A percentile compares a stretch with the other conserved stretches of the same genome.
Conservation (phyloP, 1,140 invertebrate species). For the Steinernema khuongi region DNA sequence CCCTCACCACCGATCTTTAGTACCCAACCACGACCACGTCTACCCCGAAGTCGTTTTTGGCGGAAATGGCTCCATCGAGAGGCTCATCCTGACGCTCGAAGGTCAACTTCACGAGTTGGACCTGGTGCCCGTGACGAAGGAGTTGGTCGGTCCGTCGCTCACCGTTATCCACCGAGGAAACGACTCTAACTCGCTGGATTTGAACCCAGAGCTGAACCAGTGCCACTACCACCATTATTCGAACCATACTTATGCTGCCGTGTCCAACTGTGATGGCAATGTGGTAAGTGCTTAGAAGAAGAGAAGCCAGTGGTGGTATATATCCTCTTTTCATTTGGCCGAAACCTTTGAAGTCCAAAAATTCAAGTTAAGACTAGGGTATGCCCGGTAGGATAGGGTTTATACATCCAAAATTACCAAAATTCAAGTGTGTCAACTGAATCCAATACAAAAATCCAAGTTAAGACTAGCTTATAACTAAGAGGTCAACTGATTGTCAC, state of each 20-base stretch:
- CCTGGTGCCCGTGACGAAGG: conserved; percentile 39
- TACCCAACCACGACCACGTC: conserved; percentile 47
- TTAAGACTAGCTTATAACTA: too few relatives aligned
- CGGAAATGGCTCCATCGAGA: conserved; percentile 28
- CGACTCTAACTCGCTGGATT: neutral
- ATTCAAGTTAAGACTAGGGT: too few relatives aligned
- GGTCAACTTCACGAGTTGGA: conserved; percentile 33
- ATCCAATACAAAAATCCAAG: too few relatives aligned
- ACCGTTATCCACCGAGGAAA: conserved; percentile 45
- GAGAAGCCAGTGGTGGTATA: neutral
- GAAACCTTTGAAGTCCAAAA: neutral
- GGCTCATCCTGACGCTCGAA: conserved; percentile 33
- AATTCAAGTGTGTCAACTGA: too few relatives aligned
- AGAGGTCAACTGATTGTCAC: too few relatives aligned
- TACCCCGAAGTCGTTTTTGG: conserved; percentile 37
- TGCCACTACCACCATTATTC: conserved; percentile 52
- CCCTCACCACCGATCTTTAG: conserved; percentile 30
- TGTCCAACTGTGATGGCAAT: conserved; percentile 51
- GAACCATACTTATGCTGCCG: conserved; percentile 50
- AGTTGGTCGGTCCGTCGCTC: conserved; percentile 42
- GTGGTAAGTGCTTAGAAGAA: conserved; percentile 31
- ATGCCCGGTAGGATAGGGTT: too few relatives aligned
- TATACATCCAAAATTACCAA: too few relatives aligned
- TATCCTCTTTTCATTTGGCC: neutral
- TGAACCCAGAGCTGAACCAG: conserved; percentile 36